Evolutionary conservation across 2,113 vertebrate genomes (phyloP).

Genomic region (Lates calcarifer): DNA sequence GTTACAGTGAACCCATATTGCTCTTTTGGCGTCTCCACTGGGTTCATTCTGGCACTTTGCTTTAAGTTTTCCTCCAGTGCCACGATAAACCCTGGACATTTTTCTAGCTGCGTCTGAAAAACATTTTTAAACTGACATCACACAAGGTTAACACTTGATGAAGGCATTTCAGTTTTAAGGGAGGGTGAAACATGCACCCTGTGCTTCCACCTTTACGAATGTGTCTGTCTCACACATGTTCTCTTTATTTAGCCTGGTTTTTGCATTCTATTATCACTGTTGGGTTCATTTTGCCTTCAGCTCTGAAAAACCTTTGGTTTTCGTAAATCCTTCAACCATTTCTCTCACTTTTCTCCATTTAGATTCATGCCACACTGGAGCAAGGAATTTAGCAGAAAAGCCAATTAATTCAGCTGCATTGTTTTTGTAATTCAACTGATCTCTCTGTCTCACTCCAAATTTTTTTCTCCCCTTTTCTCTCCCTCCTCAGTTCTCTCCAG

Average conservation of each 20-base stretch:
- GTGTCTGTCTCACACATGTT: conserved; percentile 24
- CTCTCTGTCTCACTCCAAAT: conserved; percentile 5
- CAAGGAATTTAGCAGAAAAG: conserved; percentile 48
- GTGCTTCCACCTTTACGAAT: conserved; percentile 12
- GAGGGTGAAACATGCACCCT: conserved; percentile 23
- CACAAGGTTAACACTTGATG: conserved; percentile 19
- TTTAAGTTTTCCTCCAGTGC: not conserved
- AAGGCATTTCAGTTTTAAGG: conserved; percentile 3
- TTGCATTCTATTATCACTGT: conserved; percentile 43
- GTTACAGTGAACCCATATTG: not conserved
- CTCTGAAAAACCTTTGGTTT: conserved; percentile 53
- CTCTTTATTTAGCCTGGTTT: conserved; percentile 53
- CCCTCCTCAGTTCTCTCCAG: conserved; percentile 90
- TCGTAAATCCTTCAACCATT: conserved; percentile 39
- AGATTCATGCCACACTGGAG: conserved; percentile 39
- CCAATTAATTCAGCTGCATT: conserved; percentile 59
- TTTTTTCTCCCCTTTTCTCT: not conserved
- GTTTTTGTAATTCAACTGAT: conserved; percentile 46
- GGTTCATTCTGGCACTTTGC: not conserved
- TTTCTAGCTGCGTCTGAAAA: conserved; percentile 11
- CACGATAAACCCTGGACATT: not conserved
- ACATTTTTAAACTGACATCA: conserved; percentile 24
- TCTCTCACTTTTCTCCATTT: conserved; percentile 44
- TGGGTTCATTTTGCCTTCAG: conserved; percentile 43
- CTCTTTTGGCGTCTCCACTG: not conserved